Conservation (phyloP, 1,140 invertebrate genomes). For the Heliconius congener region DNA sequence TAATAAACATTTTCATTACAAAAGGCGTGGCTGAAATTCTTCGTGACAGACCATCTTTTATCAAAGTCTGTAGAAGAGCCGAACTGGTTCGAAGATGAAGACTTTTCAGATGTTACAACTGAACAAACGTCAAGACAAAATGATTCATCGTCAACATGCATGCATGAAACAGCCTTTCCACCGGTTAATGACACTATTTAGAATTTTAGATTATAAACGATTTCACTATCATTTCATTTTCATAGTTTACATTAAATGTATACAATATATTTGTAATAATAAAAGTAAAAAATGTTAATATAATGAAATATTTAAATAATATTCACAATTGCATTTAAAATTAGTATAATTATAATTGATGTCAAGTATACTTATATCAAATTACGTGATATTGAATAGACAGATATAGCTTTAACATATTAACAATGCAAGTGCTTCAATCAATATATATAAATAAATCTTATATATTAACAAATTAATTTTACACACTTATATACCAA, state of each 20-base stretch:
- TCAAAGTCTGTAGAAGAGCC: constrained; percentile 77
- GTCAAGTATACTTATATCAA: not conserved
- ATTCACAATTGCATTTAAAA: constrained; percentile 45
- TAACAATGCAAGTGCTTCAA: constrained; percentile 17
- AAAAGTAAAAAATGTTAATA: not conserved
- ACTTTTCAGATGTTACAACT: constrained; percentile 59
- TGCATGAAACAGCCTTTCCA: constrained; percentile 65
- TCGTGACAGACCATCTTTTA: constrained; percentile 77
- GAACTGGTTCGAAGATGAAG: constrained; percentile 71
- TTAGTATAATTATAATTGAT: not conserved
- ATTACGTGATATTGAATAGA: not conserved
- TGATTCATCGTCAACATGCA: constrained; percentile 52
- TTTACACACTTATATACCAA: not conserved
- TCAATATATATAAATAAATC: not conserved
- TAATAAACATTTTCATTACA: constrained; percentile 68
- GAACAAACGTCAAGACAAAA: constrained; percentile 63
- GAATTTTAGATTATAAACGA: constrained; percentile 59
- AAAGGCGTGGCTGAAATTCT: constrained; percentile 82
- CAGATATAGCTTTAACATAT: constrained; percentile 32
- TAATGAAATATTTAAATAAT: not conserved
- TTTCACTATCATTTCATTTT: constrained; percentile 52
- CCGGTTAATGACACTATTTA: constrained; percentile 78
- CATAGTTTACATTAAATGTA: constrained; percentile 45
- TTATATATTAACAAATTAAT: not conserved
- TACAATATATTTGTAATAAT: not conserved